Conservation (phyloP, 2,888 invertebrate species). For the Drosophila atripex region DNA sequence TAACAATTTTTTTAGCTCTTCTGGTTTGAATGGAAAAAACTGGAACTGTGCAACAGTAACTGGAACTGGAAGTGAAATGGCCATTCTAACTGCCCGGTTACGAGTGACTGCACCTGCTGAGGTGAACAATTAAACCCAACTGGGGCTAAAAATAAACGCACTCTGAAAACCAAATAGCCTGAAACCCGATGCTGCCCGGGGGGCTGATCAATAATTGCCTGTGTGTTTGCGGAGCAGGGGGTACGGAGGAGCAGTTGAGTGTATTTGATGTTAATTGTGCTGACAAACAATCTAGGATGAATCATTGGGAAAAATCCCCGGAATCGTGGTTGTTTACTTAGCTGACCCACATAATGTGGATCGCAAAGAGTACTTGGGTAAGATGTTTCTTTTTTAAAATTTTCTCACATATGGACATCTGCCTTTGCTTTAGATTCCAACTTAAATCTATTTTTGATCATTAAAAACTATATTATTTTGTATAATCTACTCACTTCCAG, state of each 20-base stretch:
- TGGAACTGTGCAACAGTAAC: constrained; percentile 37
- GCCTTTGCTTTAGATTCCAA: background rate
- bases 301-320: constrained; percentile 41
- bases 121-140: constrained; percentile 58
- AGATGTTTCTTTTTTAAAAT: background rate
- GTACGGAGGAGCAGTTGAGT: constrained; percentile 5
- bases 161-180: constrained; percentile 30
- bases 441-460: background rate
- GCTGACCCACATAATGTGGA: constrained; percentile 30
- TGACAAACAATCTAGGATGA: constrained; percentile 52
- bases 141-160: constrained; percentile 41
- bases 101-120: constrained; percentile 67
- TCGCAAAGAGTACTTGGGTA: background rate
- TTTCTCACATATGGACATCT: background rate
- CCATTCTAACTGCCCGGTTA: constrained; percentile 51
- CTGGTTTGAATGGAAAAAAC: constrained; percentile 32
- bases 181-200: constrained; percentile 46
- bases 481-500: constrained; percentile 88
- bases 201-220: constrained; percentile 34
- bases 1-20: constrained; percentile 6
- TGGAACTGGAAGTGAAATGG: constrained; percentile 19
- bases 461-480: background rate
- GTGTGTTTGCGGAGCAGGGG: background rate
- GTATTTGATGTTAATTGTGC: constrained; percentile 60
- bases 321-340: constrained; percentile 14